A percentile compares a stretch with the other conserved stretches of the same genome.
These are phyloP conservation scores for Acanthurus leucopareius DNA, from an alignment of 2,797 vertebrate genomes.

Conservation along the genomic window DNA sequence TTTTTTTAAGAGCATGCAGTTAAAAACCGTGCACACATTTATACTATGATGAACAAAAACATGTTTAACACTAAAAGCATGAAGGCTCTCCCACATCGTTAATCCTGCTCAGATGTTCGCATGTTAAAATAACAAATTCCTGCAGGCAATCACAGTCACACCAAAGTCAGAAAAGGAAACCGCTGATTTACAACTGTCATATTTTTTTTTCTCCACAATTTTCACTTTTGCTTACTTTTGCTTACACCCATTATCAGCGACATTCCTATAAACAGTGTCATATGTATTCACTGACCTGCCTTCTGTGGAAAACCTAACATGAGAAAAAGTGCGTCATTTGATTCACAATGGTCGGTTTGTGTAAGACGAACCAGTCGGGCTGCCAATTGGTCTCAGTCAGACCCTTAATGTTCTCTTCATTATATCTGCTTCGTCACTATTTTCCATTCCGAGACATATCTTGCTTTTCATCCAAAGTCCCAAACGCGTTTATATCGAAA, in stretches of 20 bases:
- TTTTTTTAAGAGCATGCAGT: not conserved
- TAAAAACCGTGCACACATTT: too few species aligned
- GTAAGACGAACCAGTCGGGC: constrained; percentile 50
- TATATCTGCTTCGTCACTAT: constrained; percentile 44
- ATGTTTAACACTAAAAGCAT: too few species aligned
- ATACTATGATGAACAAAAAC: too few species aligned
- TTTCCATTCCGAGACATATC: constrained; percentile 5
- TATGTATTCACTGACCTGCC: constrained; percentile 8
- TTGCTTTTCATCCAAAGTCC: not conserved
- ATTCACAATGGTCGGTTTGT: constrained; percentile 78
- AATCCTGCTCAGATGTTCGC: constrained; percentile 1
- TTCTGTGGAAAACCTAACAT: constrained; percentile 47
- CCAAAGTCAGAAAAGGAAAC: not conserved
- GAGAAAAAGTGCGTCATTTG: constrained; percentile 79
- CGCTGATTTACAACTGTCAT: not conserved
- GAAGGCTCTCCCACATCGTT: not conserved
- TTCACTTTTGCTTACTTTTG: constrained; percentile 14
- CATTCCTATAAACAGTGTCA: constrained; percentile 43
- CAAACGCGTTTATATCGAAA: not conserved
- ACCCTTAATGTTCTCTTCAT: constrained; percentile 38
- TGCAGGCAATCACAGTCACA: constrained; percentile 1
- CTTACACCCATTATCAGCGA: constrained; percentile 36
- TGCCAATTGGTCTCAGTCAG: constrained; percentile 57
- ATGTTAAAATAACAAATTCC: not conserved
- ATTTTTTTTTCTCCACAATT: not conserved